Percentiles rank a stretch among this genome's conserved stretches.
Conservation (phyloP, 2,888 invertebrate genomes). For the Terebella lapidaria region DNA sequence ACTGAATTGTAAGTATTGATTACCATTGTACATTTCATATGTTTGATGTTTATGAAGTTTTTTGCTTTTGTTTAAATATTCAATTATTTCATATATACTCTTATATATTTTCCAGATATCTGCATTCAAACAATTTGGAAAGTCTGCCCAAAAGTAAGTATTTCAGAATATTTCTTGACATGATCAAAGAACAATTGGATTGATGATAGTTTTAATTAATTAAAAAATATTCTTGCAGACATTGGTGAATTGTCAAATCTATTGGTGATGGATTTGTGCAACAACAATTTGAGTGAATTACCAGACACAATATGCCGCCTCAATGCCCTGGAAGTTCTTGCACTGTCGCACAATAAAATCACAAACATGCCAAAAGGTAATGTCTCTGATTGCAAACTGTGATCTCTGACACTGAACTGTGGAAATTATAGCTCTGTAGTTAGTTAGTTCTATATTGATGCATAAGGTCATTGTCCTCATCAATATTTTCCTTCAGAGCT, state of each 20-base stretch:
- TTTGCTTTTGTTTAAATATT: too few species aligned
- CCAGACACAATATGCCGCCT: conserved; percentile 19
- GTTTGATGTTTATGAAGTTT: too few species aligned
- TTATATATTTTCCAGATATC: conserved; percentile 18
- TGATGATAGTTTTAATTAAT: background rate
- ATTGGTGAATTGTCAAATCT: conserved; percentile 21
- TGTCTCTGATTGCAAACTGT: background rate
- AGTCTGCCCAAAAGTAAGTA: conserved; percentile 21
- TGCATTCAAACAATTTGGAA: conserved; percentile 18
- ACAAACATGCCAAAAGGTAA: conserved; percentile 19
- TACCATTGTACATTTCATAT: too few species aligned
- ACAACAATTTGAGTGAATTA: conserved; percentile 19
- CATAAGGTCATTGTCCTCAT: background rate
- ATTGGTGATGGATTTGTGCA: conserved; percentile 18
- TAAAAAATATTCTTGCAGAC: conserved; percentile 11
- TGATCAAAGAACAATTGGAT: background rate
- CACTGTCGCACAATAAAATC: conserved; percentile 21
- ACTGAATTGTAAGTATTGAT: too few species aligned
- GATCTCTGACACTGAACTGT: background rate
- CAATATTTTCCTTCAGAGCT: background rate
- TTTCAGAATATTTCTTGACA: background rate
- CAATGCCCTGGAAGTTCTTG: conserved; percentile 14
- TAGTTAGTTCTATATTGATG: background rate
- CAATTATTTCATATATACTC: too few species aligned
- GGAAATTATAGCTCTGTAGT: background rate